A percentile compares a stretch with the other conserved stretches of the same genome.
These are phyloP conservation scores for Polypterus bichir DNA, from an alignment of 2,113 vertebrate species.

Conservation along the genomic window DNA sequence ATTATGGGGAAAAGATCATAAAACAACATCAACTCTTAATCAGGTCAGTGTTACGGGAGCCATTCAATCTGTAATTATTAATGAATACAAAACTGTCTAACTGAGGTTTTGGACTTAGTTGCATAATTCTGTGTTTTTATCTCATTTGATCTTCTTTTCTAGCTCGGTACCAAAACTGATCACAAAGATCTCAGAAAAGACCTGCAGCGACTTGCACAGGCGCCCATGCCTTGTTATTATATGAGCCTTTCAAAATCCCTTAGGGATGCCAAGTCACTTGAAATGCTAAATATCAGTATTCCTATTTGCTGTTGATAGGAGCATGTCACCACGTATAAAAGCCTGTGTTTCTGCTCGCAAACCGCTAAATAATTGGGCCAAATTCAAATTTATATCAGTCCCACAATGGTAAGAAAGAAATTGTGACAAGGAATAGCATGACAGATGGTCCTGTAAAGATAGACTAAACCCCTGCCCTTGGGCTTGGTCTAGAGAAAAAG, in stretches of 20 bases:
- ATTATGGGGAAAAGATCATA: too few relatives aligned
- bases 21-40: too few relatives aligned
- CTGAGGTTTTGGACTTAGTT: too few relatives aligned
- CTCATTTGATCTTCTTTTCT: too few relatives aligned
- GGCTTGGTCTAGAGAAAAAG: constrained; percentile 73
- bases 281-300: constrained; percentile 10
- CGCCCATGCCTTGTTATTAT: constrained; percentile 47
- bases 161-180: too few relatives aligned
- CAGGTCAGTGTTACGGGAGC: too few relatives aligned
- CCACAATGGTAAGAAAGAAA: constrained; percentile 45
- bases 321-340: constrained; percentile 70
- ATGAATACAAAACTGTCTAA: too few relatives aligned
- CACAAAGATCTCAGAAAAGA: constrained; percentile 52
- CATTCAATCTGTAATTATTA: too few relatives aligned
- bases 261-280: constrained; percentile 30
- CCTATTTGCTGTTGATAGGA: constrained; percentile 49
- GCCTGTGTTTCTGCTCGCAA: constrained; percentile 77
- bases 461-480: constrained; percentile 74
- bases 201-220: constrained; percentile 59
- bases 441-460: constrained; percentile 97
- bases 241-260: constrained; percentile 40
- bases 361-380: constrained; percentile 64
- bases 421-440: constrained; percentile 62
- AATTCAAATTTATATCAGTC: constrained; percentile 64
- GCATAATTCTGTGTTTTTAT: too few relatives aligned